Base-by-base conservation (phyloP, 2,113 vertebrate species). In the Scatophagus argus region DNA sequence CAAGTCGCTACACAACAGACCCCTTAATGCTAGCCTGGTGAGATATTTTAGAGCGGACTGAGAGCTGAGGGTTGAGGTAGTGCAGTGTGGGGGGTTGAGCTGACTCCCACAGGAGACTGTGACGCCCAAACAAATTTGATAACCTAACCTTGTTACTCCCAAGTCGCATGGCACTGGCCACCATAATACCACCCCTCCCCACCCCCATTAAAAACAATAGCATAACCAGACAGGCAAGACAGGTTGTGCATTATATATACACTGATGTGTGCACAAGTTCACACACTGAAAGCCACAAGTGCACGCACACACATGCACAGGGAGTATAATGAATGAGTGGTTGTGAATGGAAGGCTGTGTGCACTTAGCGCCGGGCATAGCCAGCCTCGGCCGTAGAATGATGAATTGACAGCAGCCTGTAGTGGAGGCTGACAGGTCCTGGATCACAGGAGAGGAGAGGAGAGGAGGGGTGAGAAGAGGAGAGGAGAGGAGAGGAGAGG, bases 81-180 rank as follows among this genome's bases (percentile, higher is more conserved):
- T 19, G 44, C 34, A 47, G 27, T 14, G 81, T 61, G 79, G 86
- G 86, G 86, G 83, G 70, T 78, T 77, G 73, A 83, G 75, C 62
- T 63, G 56, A 78, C 73, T 93, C 91, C 86, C 91, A 74, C 76
- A 78, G 90, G 91, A 88, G 91, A 87, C 75, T 21, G 81, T 87
- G 89, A 91, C 86, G 91, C 92, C 91, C 86, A 93, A 94, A 93
- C 92, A 92, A 92, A 93, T 91, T 91, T 58, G 79, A 93, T 88
- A 92, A 92, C 87, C 90, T 90, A 92, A 90, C 93, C 92, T 92
- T 87, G 88, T 92, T 94, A 91, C 83, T 88, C 86, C 79, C 46
- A n/a, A 90, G 88, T 88, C 65, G 72, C 88, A 89, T 82, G 79
- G 80, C 83, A 62, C 83, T 47, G 68, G 77, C 81, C 89, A 76